A percentile compares a stretch with the other conserved stretches of the same genome.
phyloP scores from a whole-genome alignment of 2,113 vertebrate species.

The Apus apus region DNA sequence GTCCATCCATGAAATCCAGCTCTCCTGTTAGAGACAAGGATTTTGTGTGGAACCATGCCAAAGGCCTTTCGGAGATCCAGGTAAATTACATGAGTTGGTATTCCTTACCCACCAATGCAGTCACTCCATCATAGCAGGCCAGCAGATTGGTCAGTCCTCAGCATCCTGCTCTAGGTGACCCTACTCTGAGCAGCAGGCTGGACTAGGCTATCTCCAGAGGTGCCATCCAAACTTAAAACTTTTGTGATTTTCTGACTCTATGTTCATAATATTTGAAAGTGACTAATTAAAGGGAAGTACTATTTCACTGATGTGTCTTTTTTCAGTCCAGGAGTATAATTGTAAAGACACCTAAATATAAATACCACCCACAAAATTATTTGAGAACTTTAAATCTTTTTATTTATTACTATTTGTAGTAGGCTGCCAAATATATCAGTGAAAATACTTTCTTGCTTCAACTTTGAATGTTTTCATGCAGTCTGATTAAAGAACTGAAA shows the following conservation, averaged over 20 bases:
- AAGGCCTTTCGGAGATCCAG: no score
- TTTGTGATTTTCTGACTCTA: neutral
- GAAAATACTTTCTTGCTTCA: neutral
- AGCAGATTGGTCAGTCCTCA: no score
- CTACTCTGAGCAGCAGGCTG: no score
- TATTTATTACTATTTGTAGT: neutral
- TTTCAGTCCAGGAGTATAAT: neutral
- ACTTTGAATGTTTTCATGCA: neutral
- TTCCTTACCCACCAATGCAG: no score
- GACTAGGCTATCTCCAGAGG: no score
- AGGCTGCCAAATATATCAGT: neutral
- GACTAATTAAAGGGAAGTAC: neutral
- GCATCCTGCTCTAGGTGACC: no score
- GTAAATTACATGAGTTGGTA: no score
- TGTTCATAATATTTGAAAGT: neutral
- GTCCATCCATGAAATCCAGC: neutral
- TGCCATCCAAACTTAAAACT: neutral
- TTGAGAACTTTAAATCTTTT: neutral
- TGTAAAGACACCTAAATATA: neutral
- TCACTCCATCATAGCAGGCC: no score
- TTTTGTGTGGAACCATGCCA: no score
- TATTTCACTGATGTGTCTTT: neutral
- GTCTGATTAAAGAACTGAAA: neutral
- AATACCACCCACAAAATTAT: neutral
- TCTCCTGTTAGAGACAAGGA: neutral